Conservation (phyloP, 2,888 invertebrate species). For the Leptogaster cylindrica region DNA sequence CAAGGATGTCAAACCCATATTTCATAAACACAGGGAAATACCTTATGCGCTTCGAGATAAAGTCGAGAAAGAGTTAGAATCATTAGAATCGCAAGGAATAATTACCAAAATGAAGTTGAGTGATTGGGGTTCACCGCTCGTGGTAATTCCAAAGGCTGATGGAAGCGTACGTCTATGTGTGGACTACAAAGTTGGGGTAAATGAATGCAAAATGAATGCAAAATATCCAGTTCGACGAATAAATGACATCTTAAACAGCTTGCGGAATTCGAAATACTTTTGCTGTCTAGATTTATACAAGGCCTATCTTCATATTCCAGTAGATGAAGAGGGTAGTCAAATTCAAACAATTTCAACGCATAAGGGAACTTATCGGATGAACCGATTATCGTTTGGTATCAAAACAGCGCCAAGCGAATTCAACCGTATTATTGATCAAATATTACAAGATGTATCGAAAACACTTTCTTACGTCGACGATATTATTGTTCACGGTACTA, state of each 20-base stretch:
- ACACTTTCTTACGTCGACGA: constrained; percentile 49
- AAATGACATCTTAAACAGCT: constrained; percentile 49
- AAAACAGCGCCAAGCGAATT: no score
- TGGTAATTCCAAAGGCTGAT: constrained; percentile 43
- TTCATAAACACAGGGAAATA: neutral
- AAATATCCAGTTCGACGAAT: constrained; percentile 44
- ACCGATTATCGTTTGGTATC: no score
- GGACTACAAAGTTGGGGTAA: constrained; percentile 46
- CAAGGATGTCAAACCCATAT: neutral
- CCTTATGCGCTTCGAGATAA: neutral
- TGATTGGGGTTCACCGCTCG: neutral
- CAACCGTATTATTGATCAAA: no score
- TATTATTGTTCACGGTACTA: neutral
- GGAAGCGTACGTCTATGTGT: constrained; percentile 43
- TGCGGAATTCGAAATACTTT: constrained; percentile 49
- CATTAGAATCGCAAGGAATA: neutral
- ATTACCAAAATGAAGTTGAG: neutral
- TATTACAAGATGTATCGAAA: no score
- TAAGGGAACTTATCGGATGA: no score
- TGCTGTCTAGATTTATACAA: constrained; percentile 52
- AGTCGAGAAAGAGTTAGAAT: neutral
- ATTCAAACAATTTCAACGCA: no score
- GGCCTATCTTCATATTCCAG: no score
- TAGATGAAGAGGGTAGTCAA: no score
- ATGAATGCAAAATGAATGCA: constrained; percentile 34